Evolutionary conservation across 2,888 invertebrate genomes (phyloP), one percentile per base, ranked within the genome.

Genomic region (Xestoiulus laeticollis): DNA sequence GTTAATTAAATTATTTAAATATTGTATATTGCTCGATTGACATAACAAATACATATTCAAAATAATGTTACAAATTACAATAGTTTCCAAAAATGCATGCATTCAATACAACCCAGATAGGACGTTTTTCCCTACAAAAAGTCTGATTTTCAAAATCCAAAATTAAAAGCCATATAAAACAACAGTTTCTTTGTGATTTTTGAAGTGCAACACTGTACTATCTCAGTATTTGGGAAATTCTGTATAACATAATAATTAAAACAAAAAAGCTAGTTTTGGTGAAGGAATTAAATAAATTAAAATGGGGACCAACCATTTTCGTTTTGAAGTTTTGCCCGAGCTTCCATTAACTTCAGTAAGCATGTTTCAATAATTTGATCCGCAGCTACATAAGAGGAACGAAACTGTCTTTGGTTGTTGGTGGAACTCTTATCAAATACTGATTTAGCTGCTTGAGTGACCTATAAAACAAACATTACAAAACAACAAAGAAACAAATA

Each of bases 331-430:
- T 12, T 30, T 78, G 78, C 30, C 0, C 26, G 78, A 30, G 26
- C 26, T 10, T 85, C 85, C 38, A 85, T n/a, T 85, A 38, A 22
- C 26, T 85, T 85, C 38, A 85, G 22, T n/a, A 38, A 22, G 10
- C 85, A 85, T 38, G 85, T 16, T 85, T 85, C 85, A 33, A 85
- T 38, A 14, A n/a, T 44, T 14, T 38, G n/a, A 44, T 33, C 44
- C 10, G 85, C 38, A 22, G 33, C 38, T 38, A 6, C 38, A 85
- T 38, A 85, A 1, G 44, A 0, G 0, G 38, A 4, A 38, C 44
- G 85, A 19, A 85, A 85, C n/a, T 16, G 33, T 44, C 38, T 33
- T n/a, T 38, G 38, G n/a, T 33, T 12, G 8, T 16, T 44, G n/a
- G 22, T 14, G 38, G 43, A 0, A 85, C 16, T 26, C n/a, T 38